A percentile compares a stretch with the other conserved stretches of the same genome.
Evolutionary conservation across 1,140 invertebrate genomes (phyloP).

Genomic region (Stenopsyche tienmushanensis): DNA sequence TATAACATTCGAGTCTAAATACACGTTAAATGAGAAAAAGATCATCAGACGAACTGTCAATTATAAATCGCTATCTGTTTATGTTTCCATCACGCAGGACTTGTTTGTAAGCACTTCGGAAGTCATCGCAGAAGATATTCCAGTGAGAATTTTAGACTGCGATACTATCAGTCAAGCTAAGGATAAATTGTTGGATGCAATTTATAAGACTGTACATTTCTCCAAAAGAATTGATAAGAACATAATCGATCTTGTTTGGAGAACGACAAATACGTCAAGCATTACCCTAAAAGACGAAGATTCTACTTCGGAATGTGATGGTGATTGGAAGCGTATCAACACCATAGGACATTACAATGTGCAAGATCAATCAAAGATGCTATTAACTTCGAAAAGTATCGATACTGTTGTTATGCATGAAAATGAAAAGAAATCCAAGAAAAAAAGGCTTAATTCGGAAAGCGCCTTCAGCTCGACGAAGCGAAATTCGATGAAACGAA

Average conservation of each 20-base stretch:
- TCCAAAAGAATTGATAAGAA: slow-evolving; percentile 93
- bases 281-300: slow-evolving; percentile 97
- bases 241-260: slow-evolving; percentile 96
- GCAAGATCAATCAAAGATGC: slow-evolving; percentile 90
- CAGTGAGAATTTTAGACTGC: slow-evolving; percentile 97
- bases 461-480: slow-evolving; percentile 84
- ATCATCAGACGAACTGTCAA: slow-evolving; percentile 97
- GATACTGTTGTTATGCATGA: too few species aligned
- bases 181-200: slow-evolving; percentile 96
- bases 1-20: slow-evolving; percentile 96
- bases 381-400: slow-evolving; percentile 95
- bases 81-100: slow-evolving; percentile 90
- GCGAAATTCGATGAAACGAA: slow-evolving; percentile 89
- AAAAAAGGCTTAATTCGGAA: slow-evolving; percentile 82
- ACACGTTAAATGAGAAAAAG: slow-evolving; percentile 98
- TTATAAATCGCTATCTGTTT: slow-evolving; percentile 92
- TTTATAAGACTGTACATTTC: slow-evolving; percentile 93
- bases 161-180: slow-evolving; percentile 99
- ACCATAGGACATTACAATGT: slow-evolving; percentile 97
- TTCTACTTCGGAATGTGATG: slow-evolving; percentile 90
- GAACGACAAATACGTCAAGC: slow-evolving; percentile 83
- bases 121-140: slow-evolving; percentile 85
- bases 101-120: slow-evolving; percentile 78
- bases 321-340: slow-evolving; percentile 96
- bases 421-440: too few species aligned